Evolutionary conservation across 2,113 vertebrate genomes (phyloP).

Genomic region (Rafetus swinhoei): DNA sequence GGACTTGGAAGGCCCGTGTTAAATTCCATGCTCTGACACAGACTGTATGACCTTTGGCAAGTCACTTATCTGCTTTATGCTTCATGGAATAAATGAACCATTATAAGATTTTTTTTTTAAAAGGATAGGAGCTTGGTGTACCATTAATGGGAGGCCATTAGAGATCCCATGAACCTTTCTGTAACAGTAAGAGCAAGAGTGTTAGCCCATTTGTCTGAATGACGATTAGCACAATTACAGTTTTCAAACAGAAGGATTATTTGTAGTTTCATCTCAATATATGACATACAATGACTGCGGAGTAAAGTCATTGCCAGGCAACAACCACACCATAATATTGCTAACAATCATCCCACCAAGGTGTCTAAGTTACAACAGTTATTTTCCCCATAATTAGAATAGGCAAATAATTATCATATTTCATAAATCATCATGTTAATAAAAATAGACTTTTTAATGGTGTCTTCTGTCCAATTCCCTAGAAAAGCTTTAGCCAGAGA

Average conservation of each 20-base stretch:
- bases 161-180: neutral
- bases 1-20: no score
- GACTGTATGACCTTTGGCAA: no score
- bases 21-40: no score
- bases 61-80: no score
- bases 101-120: neutral
- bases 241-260: neutral
- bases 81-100: neutral
- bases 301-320: neutral
- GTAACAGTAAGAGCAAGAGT: neutral
- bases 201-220: neutral
- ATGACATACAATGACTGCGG: neutral
- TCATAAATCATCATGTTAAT: neutral
- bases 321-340: neutral
- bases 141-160: neutral
- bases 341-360: neutral
- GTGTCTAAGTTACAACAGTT: neutral
- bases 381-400: accelerated
- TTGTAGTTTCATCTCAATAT: neutral
- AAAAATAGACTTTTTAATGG: neutral
- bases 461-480: neutral
- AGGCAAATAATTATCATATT: neutral
- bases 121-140: neutral
- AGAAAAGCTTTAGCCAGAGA: neutral
- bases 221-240: neutral